Conservation (phyloP, 2,888 invertebrate species). For the Oscheius sp. region DNA sequence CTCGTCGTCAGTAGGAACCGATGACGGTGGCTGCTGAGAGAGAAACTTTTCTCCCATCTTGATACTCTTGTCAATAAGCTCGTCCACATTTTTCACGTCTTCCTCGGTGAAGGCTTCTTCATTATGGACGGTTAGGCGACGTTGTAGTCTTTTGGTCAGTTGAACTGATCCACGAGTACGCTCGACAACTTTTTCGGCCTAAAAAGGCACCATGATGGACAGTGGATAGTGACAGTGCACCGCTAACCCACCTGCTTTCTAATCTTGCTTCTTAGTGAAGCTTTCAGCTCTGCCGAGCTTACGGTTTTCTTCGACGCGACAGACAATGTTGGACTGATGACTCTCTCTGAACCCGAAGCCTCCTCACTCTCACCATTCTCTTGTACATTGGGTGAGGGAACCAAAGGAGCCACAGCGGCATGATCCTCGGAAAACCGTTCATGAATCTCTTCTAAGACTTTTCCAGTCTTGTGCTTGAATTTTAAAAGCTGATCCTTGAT, state of each 20-base stretch:
- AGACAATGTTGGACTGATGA: slow-evolving; percentile 38
- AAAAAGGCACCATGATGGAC: neutral
- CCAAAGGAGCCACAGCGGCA: slow-evolving; percentile 25
- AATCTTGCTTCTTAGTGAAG: slow-evolving; percentile 41
- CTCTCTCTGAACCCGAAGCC: slow-evolving; percentile 16
- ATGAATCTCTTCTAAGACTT: slow-evolving; percentile 50
- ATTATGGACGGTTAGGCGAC: slow-evolving; percentile 49
- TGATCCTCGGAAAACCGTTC: slow-evolving; percentile 36
- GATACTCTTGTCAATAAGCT: slow-evolving; percentile 55
- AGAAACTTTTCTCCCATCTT: slow-evolving; percentile 34
- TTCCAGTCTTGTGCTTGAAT: slow-evolving; percentile 53
- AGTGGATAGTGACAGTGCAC: neutral
- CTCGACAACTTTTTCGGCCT: slow-evolving; percentile 57
- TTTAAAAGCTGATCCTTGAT: slow-evolving; percentile 59
- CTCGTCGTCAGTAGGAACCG: slow-evolving; percentile 13
- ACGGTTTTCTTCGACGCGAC: slow-evolving; percentile 38
- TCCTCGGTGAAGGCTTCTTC: slow-evolving; percentile 49
- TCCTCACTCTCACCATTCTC: slow-evolving; percentile 24
- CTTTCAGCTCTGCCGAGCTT: slow-evolving; percentile 39
- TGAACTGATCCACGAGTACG: slow-evolving; percentile 65
- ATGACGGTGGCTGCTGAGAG: slow-evolving; percentile 22
- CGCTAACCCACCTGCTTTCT: slow-evolving; percentile 37
- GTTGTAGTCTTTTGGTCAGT: slow-evolving; percentile 52
- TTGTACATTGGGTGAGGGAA: neutral
- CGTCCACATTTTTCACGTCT: slow-evolving; percentile 58